Evolutionary conservation across 1,140 invertebrate species (phyloP).

Genomic region (Coptotermes formosanus): DNA sequence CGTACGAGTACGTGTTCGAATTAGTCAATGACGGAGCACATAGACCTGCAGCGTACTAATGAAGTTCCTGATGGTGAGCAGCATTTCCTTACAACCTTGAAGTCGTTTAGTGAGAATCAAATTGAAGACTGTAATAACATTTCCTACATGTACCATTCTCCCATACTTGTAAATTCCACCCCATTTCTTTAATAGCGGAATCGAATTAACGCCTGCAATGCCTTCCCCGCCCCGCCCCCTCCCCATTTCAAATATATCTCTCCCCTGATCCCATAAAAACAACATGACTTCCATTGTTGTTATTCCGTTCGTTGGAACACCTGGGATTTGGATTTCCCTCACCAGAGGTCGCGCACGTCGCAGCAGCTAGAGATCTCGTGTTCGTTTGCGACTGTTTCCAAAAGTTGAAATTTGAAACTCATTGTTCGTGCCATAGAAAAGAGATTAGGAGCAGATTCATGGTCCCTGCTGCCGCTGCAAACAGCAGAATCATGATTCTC

Average conservation of each 20-base stretch:
- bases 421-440: not conserved
- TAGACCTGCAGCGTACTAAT: too few species aligned
- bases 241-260: not conserved
- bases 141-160: not conserved
- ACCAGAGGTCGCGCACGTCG: conserved; percentile 5
- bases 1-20: too few species aligned
- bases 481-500: conserved; percentile 4
- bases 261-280: not conserved
- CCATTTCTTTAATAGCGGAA: not conserved
- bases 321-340: not conserved
- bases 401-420: conserved; percentile 6
- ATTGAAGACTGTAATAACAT: not conserved
- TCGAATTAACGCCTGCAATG: not conserved
- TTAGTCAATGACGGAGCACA: too few species aligned
- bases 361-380: not conserved
- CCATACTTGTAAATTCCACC: not conserved
- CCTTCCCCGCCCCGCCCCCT: not conserved
- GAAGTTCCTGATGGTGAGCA: too few species aligned
- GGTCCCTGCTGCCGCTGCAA: not conserved
- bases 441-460: conserved; percentile 4
- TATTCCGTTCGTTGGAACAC: not conserved
- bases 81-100: too few species aligned
- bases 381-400: too few species aligned
- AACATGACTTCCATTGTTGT: conserved; percentile 2
- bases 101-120: too few species aligned